These are phyloP conservation scores for Philopotamus ludificatus DNA, from an alignment of 1,140 invertebrate genomes.

Conservation along the genomic window DNA sequence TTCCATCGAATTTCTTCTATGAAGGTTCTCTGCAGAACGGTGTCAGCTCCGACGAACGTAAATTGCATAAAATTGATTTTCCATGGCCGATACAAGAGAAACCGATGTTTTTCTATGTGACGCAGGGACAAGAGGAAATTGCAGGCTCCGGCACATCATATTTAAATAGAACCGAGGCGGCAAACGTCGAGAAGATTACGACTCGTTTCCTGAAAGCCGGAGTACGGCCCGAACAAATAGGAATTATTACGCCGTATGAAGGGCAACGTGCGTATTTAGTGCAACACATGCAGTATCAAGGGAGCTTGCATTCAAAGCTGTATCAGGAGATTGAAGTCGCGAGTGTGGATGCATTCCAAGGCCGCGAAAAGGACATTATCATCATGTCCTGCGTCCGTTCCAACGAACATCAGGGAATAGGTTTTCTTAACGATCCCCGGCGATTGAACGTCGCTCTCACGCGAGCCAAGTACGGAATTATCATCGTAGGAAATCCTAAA, in stretches of 20 bases:
- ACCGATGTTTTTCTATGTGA: slow-evolving; percentile 99
- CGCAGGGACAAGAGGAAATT: slow-evolving; percentile 98
- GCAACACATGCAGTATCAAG: slow-evolving; percentile 99
- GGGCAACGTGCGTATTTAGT: slow-evolving; percentile 97
- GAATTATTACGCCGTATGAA: slow-evolving; percentile 99
- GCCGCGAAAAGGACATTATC: slow-evolving; percentile 98
- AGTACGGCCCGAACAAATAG: slow-evolving; percentile 97
- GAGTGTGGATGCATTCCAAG: slow-evolving; percentile 98
- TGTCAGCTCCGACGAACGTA: slow-evolving; percentile 92
- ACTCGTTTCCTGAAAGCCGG: slow-evolving; percentile 92
- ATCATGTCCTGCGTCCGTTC: slow-evolving; percentile 97
- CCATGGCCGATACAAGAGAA: slow-evolving; percentile 96
- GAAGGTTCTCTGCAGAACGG: slow-evolving; percentile 98
- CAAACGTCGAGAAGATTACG: slow-evolving; percentile 97
- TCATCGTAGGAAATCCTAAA: slow-evolving; percentile 99
- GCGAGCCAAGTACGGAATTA: slow-evolving; percentile 95
- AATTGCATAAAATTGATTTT: slow-evolving; percentile 90
- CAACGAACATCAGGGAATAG: slow-evolving; percentile 90
- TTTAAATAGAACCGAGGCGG: slow-evolving; percentile 96
- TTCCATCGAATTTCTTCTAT: slow-evolving; percentile 99
- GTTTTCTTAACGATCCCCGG: slow-evolving; percentile 97
- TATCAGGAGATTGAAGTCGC: slow-evolving; percentile 99
- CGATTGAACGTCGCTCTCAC: slow-evolving; percentile 98
- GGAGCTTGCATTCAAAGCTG: slow-evolving; percentile 91
- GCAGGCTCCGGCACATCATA: slow-evolving; percentile 98